phyloP scores from a whole-genome alignment of 2,113 vertebrate genomes.

The Puma concolor region DNA sequence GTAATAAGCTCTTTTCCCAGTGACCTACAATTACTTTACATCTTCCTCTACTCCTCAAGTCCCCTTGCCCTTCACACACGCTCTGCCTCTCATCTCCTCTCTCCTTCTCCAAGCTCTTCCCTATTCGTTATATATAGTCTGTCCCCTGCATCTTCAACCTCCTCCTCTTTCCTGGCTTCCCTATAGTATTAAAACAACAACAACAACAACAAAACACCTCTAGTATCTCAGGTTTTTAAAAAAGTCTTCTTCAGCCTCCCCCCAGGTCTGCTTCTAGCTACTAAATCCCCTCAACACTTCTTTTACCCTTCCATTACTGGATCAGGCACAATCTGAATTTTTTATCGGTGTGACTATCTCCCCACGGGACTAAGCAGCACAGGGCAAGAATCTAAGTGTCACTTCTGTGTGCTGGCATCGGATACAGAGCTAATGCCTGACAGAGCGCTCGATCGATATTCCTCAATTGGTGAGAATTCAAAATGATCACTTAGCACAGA shows the following conservation, averaged over 20 bases:
- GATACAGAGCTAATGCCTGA: background rate
- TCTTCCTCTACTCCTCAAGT: background rate
- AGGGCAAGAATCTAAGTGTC: background rate
- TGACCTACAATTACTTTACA: background rate
- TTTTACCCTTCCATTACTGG: background rate
- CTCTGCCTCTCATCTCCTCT: background rate
- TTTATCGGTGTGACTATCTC: background rate
- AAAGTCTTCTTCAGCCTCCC: background rate
- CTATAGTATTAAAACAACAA: background rate
- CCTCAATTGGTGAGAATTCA: background rate
- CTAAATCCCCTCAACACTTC: background rate
- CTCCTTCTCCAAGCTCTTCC: background rate
- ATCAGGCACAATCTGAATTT: background rate
- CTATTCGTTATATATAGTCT: background rate
- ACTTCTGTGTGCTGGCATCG: background rate
- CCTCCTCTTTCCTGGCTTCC: background rate
- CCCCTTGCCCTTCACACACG: background rate
- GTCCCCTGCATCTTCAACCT: background rate
- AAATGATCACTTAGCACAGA: constrained; percentile 3
- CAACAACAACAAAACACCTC: background rate
- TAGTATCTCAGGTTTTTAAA: background rate
- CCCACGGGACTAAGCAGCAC: background rate
- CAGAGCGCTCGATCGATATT: background rate
- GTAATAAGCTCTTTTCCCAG: background rate
- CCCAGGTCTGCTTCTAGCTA: background rate